Percentiles rank a stretch among this genome's conserved stretches.
phyloP scores from a whole-genome alignment of 2,797 vertebrate genomes.

The Distichodus sexfasciatus region DNA sequence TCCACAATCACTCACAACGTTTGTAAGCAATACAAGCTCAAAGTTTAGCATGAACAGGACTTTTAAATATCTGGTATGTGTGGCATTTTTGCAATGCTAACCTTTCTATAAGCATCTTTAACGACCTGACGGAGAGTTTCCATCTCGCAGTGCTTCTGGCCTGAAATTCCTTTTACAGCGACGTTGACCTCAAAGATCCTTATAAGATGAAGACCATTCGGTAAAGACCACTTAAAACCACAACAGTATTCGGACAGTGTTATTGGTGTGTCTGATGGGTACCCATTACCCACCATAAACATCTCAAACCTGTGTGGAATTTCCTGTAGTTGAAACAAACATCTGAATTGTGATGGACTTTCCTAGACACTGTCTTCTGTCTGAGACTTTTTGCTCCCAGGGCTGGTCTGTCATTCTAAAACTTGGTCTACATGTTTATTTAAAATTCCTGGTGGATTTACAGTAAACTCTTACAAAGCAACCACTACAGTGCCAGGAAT shows the following conservation, averaged over 20 bases:
- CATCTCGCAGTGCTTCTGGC: neutral
- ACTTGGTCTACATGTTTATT: neutral
- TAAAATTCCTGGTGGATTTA: neutral
- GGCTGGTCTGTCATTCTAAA: too few species aligned
- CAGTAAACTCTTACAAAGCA: neutral
- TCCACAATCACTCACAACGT: slow-evolving; percentile 22
- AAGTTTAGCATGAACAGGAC: neutral
- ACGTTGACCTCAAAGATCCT: neutral
- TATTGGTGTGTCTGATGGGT: too few species aligned
- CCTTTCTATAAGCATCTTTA: slow-evolving; percentile 11
- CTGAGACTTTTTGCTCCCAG: too few species aligned
- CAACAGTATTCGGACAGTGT: too few species aligned
- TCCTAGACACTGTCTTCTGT: neutral
- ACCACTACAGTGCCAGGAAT: neutral
- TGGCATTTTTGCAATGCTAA: neutral
- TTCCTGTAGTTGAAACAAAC: slow-evolving; percentile 12
- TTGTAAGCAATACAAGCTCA: slow-evolving; percentile 7
- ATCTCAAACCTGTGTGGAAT: slow-evolving; percentile 12
- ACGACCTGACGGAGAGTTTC: slow-evolving; percentile 9
- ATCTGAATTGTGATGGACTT: slow-evolving; percentile 5
- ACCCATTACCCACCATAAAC: neutral
- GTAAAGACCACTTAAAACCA: neutral
- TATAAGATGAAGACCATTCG: neutral
- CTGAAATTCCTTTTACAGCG: neutral
- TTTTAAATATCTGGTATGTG: slow-evolving; percentile 18